Evolutionary conservation across 2,113 vertebrate species (phyloP).

Genomic region (Baryphthengus martii): DNA sequence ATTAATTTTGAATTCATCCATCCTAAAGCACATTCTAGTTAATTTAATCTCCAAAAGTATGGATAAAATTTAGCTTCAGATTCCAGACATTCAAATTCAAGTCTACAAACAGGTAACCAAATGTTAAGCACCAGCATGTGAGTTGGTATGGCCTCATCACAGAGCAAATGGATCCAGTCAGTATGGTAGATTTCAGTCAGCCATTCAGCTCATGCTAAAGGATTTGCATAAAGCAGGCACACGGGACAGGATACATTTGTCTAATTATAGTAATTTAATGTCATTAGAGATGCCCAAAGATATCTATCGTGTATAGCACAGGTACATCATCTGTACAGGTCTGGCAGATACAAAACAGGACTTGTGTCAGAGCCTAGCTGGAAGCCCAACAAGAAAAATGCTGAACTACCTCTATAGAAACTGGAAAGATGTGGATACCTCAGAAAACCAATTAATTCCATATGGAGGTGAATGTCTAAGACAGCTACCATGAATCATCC

Average conservation of each 20-base stretch:
- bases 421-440: neutral
- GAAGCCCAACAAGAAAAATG: neutral
- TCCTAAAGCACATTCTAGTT: neutral
- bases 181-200: neutral
- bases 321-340: neutral
- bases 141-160: neutral
- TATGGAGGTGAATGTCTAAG: neutral
- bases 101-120: neutral
- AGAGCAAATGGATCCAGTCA: neutral
- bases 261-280: neutral
- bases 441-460: neutral
- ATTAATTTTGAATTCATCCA: neutral
- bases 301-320: neutral
- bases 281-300: neutral
- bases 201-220: neutral
- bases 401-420: neutral
- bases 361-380: neutral
- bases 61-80: neutral
- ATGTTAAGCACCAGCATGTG: neutral
- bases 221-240: neutral
- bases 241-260: neutral
- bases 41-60: neutral
- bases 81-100: neutral
- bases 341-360: neutral
- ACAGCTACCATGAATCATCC: neutral